Conservation (phyloP, 2,113 vertebrate species). For the Dicerorhinus sumatrensis region DNA sequence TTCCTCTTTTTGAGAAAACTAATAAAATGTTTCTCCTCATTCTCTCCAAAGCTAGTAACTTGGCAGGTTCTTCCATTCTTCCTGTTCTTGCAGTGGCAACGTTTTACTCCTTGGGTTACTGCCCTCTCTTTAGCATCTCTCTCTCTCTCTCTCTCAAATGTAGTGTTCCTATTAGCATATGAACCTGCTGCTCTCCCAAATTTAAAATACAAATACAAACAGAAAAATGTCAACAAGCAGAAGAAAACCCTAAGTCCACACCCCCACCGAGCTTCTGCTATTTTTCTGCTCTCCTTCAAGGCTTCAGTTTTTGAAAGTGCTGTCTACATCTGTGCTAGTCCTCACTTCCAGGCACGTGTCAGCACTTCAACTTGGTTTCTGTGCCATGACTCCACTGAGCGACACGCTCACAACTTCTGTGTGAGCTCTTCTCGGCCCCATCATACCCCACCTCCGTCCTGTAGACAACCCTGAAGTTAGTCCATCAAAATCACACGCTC, state of each 20-base stretch:
- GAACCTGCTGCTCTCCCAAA: neutral
- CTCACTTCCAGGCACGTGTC: neutral
- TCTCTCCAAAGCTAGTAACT: neutral
- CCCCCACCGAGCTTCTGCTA: neutral
- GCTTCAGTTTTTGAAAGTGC: neutral
- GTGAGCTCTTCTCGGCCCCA: too few species aligned
- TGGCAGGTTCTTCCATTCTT: neutral
- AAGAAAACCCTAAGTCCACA: neutral
- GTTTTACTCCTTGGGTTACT: neutral
- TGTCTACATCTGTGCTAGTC: rapidly evolving
- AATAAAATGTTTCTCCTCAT: neutral
- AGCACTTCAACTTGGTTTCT: neutral
- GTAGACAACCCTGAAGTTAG: too few species aligned
- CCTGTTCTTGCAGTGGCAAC: neutral
- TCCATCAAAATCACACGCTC: neutral
- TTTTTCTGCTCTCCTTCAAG: neutral
- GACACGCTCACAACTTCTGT: too few species aligned
- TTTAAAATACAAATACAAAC: neutral
- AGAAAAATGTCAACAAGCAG: neutral
- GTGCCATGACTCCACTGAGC: neutral
- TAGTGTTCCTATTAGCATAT: neutral
- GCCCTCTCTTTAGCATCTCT: neutral
- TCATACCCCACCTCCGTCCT: neutral
- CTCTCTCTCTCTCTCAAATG: too few species aligned
- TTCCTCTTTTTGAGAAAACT: neutral